A percentile compares a stretch with the other conserved stretches of the same genome.
Conservation (phyloP, 1,140 invertebrate species). For the Sycophaga agraensis region DNA sequence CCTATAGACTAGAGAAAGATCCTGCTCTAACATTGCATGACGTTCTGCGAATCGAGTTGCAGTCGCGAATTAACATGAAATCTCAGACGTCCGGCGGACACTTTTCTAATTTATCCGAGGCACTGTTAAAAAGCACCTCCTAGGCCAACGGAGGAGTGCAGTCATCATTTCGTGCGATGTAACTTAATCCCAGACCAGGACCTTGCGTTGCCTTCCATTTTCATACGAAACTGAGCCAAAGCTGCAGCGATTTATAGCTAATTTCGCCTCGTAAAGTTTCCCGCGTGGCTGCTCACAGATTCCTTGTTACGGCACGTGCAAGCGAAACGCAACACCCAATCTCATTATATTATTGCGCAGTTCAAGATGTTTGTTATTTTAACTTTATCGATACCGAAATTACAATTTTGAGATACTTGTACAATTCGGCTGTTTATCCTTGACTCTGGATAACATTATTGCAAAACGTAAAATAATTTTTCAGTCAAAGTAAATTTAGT, state of each 20-base stretch:
- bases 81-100: neutral
- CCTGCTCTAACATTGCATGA: neutral
- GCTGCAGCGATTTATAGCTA: conserved; percentile 21
- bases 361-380: conserved; percentile 1
- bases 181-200: conserved; percentile 18
- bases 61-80: conserved; percentile 8
- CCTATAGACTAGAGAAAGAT: conserved; percentile 10
- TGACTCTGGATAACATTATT: neutral
- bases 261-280: conserved; percentile 21
- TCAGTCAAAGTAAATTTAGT: too few relatives aligned
- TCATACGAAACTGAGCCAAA: neutral
- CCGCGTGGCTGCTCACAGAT: neutral
- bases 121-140: neutral
- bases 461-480: too few relatives aligned
- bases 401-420: conserved; percentile 3
- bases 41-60: conserved; percentile 18
- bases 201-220: neutral
- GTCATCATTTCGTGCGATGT: conserved; percentile 21
- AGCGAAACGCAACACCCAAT: conserved; percentile 1
- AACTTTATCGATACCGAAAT: conserved; percentile 8
- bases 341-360: conserved; percentile 9
- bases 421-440: neutral
- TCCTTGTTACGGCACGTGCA: neutral
- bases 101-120: conserved; percentile 26
- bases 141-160: neutral